Evolutionary conservation across 2,797 vertebrate genomes (phyloP).

Genomic region (Scolopax rusticola): DNA sequence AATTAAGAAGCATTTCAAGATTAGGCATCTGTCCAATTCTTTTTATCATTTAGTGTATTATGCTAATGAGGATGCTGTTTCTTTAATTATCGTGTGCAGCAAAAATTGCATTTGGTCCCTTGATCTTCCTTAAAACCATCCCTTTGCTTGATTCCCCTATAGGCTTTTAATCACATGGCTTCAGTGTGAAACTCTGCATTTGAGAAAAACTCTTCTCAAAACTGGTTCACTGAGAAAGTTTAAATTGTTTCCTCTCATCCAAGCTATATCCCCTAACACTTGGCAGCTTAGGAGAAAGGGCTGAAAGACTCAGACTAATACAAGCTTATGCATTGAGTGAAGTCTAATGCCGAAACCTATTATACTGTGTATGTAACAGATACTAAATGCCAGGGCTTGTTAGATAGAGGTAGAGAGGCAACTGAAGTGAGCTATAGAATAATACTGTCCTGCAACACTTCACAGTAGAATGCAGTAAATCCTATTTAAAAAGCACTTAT

Average conservation of each 20-base stretch:
- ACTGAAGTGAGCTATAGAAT: background rate
- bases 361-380: background rate
- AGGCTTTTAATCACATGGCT: conserved; percentile 1
- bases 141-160: conserved; percentile 32
- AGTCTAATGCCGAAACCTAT: background rate
- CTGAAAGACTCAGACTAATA: background rate
- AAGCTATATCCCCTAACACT: background rate
- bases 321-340: background rate
- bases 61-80: conserved; percentile 51
- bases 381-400: background rate
- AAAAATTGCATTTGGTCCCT: conserved; percentile 58
- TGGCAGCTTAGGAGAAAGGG: background rate
- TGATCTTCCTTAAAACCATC: conserved; percentile 66
- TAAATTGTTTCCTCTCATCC: background rate
- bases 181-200: background rate
- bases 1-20: conserved; percentile 63
- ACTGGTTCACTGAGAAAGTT: conserved; percentile 59
- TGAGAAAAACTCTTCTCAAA: conserved; percentile 27
- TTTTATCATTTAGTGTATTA: conserved; percentile 66
- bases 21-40: conserved; percentile 62
- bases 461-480: background rate
- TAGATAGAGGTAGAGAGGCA: background rate
- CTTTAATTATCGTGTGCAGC: conserved; percentile 68
- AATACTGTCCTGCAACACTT: background rate
- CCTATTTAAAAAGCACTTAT: background rate